Evolutionary conservation across 2,113 vertebrate genomes (phyloP).

Genomic region (Ploceus nigricollis): DNA sequence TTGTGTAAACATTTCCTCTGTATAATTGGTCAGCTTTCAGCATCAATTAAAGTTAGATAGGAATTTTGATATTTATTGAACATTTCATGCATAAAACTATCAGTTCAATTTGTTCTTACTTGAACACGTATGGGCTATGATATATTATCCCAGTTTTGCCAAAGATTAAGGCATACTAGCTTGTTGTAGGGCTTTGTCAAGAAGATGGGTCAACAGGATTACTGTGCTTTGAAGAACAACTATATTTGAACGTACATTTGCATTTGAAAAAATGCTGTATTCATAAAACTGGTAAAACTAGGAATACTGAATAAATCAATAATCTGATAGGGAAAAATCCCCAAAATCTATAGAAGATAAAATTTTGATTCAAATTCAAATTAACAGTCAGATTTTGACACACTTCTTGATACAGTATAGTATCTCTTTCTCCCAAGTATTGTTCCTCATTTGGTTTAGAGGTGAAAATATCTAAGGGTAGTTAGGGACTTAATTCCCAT

Average conservation of each 20-base stretch:
- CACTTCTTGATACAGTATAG: not conserved
- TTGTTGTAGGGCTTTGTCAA: not conserved
- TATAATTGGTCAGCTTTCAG: not conserved
- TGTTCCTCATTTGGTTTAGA: not conserved
- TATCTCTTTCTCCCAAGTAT: not conserved
- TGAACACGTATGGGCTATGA: not conserved
- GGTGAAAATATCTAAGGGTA: not conserved
- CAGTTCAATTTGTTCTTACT: not conserved
- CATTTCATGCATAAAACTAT: not conserved
- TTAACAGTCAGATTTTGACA: not conserved
- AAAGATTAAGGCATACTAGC: not conserved
- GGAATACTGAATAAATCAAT: not conserved
- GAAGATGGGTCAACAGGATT: not conserved
- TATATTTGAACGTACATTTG: not conserved
- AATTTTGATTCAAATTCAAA: not conserved
- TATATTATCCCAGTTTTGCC: not conserved
- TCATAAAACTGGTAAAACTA: not conserved
- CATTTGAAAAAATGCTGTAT: not conserved
- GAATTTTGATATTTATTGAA: not conserved
- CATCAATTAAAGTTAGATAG: not conserved
- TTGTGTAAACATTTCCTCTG: not conserved
- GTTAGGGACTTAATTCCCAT: not conserved
- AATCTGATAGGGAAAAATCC: rapidly evolving
- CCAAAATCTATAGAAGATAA: not conserved
- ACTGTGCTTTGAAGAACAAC: not conserved